Evolutionary conservation across 2,888 invertebrate species (phyloP).

Genomic region (Oscheius sp.): DNA sequence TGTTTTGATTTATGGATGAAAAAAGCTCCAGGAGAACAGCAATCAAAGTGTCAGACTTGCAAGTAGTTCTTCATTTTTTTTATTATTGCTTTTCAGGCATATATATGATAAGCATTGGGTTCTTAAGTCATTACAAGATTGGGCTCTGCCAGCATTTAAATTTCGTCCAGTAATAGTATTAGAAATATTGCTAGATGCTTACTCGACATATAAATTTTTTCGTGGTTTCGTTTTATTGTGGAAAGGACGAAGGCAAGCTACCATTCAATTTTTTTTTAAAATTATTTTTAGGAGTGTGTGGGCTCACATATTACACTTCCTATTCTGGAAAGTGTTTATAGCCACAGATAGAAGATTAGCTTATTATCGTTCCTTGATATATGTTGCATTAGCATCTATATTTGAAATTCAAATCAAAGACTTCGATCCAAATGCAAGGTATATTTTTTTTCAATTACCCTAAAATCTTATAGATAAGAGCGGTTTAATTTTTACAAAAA

Average conservation of each 20-base stretch:
- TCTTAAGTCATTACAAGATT: slow-evolving; percentile 38
- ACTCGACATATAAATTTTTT: slow-evolving; percentile 42
- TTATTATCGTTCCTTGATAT: slow-evolving; percentile 35
- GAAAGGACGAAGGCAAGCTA: slow-evolving; percentile 33
- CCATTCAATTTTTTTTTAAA: background rate
- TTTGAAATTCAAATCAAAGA: slow-evolving; percentile 39
- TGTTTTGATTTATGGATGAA: slow-evolving; percentile 54
- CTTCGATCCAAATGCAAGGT: slow-evolving; percentile 20
- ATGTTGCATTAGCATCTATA: slow-evolving; percentile 28
- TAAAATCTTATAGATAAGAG: too few species aligned
- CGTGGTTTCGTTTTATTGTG: slow-evolving; percentile 31
- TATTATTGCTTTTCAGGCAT: slow-evolving; percentile 32
- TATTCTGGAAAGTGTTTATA: slow-evolving; percentile 42
- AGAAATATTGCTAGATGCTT: slow-evolving; percentile 41
- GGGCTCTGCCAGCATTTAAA: slow-evolving; percentile 40
- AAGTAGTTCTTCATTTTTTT: slow-evolving; percentile 32
- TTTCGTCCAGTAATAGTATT: slow-evolving; percentile 17
- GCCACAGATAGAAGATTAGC: slow-evolving; percentile 35
- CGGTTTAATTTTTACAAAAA: too few species aligned
- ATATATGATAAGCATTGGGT: slow-evolving; percentile 47
- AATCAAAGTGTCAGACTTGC: slow-evolving; percentile 51
- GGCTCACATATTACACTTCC: slow-evolving; percentile 34
- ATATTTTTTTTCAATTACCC: background rate
- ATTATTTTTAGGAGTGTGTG: slow-evolving; percentile 28
- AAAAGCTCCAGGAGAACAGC: slow-evolving; percentile 49